phyloP scores from a whole-genome alignment of 2,888 invertebrate species.

The Ypsolopha sequella region DNA sequence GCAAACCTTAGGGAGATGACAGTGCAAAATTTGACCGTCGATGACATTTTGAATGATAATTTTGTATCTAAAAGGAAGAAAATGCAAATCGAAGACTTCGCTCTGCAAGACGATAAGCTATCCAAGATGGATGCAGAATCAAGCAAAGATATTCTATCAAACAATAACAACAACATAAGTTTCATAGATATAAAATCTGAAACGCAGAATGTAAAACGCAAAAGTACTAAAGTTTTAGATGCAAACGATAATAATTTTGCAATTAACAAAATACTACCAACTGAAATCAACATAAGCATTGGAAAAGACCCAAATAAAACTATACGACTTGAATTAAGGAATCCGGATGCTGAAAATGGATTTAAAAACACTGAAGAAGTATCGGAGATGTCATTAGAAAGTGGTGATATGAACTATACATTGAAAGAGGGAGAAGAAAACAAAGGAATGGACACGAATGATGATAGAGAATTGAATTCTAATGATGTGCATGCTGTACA shows the following conservation, averaged over 20 bases:
- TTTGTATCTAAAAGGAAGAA: conserved; percentile 38
- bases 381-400: background rate
- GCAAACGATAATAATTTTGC: conserved; percentile 21
- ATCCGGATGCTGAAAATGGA: conserved; percentile 18
- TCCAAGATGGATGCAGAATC: conserved; percentile 6
- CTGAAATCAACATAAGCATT: conserved; percentile 39
- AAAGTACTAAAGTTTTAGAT: conserved; percentile 22
- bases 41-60: conserved; percentile 47
- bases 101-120: background rate
- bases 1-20: conserved; percentile 19
- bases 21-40: conserved; percentile 18
- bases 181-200: conserved; percentile 17
- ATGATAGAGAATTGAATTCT: background rate
- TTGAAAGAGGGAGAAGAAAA: background rate
- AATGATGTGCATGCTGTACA: conserved; percentile 22
- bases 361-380: conserved; percentile 15
- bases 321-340: conserved; percentile 40
- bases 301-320: conserved; percentile 43
- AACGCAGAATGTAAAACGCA: conserved; percentile 32
- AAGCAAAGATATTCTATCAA: conserved; percentile 9
- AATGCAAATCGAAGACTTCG: conserved; percentile 21
- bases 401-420: background rate
- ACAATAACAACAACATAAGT: conserved; percentile 29
- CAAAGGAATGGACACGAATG: background rate
- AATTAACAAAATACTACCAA: conserved; percentile 15